Percentiles rank a stretch among this genome's conserved stretches.
Conservation (phyloP, 92 coral and sea anemone genomes). For the Epizoanthus stellaris region DNA sequence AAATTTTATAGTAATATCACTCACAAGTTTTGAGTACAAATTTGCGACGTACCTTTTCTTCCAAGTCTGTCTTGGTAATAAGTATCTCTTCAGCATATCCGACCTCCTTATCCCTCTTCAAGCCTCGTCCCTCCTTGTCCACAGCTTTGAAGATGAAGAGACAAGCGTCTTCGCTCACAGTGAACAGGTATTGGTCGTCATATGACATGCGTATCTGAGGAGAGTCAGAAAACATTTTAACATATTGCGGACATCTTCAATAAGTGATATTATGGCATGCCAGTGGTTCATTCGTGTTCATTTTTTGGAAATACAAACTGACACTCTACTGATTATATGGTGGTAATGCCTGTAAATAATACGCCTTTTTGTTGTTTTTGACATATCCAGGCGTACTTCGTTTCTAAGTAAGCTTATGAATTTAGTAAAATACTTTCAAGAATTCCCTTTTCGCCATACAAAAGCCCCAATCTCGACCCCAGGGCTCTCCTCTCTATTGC, state of each 20-base stretch:
- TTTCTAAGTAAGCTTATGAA: no score
- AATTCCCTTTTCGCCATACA: no score
- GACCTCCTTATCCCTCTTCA: conserved; percentile 95
- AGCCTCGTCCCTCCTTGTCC: conserved; percentile 98
- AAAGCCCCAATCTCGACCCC: no score
- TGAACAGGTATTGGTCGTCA: conserved; percentile 98
- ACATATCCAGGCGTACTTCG: no score
- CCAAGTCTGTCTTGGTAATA: conserved; percentile 96
- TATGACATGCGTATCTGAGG: conserved; percentile 98
- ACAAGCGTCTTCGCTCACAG: conserved; percentile 96
- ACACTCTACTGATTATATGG: no score
- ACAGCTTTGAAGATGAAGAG: conserved; percentile 95
- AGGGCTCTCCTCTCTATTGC: no score
- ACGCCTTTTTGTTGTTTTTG: no score
- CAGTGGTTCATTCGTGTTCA: neutral
- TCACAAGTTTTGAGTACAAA: neutral
- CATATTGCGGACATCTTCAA: neutral
- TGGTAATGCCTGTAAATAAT: no score
- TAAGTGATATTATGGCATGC: neutral
- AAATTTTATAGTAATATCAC: no score
- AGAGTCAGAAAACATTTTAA: neutral
- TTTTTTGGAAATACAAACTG: no score
- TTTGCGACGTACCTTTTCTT: conserved; percentile 80
- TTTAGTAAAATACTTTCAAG: no score
- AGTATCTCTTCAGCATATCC: conserved; percentile 99